Evolutionary conservation across 2,113 vertebrate genomes (phyloP).

Genomic region (Pristiophorus japonicus): DNA sequence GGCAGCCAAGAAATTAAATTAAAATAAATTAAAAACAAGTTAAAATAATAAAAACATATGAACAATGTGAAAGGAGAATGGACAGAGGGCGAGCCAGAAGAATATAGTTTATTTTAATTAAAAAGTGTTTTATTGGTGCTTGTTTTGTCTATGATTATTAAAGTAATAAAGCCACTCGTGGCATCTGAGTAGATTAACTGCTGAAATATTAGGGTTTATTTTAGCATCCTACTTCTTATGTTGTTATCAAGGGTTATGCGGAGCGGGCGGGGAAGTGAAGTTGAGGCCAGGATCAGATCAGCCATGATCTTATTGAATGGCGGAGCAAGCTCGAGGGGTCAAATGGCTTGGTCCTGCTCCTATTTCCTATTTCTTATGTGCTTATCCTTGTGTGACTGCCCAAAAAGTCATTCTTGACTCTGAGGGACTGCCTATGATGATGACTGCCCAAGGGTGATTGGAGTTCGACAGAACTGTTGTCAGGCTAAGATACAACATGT

Average conservation of each 20-base stretch:
- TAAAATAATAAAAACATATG: neutral
- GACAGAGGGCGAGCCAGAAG: neutral
- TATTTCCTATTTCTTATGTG: too few species aligned
- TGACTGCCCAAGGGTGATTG: neutral
- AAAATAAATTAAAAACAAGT: neutral
- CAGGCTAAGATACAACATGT: too few species aligned
- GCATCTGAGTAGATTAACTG: neutral
- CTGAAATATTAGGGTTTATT: neutral
- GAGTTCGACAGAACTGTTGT: neutral
- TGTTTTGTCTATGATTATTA: neutral
- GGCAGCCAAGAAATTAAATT: neutral
- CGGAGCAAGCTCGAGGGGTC: too few species aligned
- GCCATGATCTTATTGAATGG: too few species aligned
- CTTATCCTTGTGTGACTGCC: too few species aligned
- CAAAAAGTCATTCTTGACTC: too few species aligned
- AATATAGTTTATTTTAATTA: neutral
- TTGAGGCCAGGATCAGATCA: too few species aligned
- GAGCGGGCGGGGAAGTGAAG: too few species aligned
- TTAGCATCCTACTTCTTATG: neutral
- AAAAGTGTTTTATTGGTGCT: neutral
- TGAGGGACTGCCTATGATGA: too few species aligned
- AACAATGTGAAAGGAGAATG: neutral
- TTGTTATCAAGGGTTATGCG: too few species aligned
- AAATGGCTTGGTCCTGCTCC: too few species aligned
- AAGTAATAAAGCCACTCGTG: neutral